Conservation (phyloP, 2,888 invertebrate species). For the Phalangium opilio region DNA sequence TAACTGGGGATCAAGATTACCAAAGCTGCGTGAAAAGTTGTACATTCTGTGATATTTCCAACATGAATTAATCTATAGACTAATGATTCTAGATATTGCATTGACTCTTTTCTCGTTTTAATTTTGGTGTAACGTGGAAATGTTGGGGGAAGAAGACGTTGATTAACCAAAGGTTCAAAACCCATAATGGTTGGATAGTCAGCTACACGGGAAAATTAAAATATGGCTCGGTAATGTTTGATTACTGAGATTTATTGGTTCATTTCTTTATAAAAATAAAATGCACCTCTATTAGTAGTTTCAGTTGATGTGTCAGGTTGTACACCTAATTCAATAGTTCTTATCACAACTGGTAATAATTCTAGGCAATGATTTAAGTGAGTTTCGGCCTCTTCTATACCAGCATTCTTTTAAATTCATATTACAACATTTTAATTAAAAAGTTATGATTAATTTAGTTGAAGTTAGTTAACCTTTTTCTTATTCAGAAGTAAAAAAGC, state of each 20-base stretch:
- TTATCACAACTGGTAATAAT: conserved; percentile 61
- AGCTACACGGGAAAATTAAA: conserved; percentile 10
- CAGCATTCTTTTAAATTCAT: conserved; percentile 15
- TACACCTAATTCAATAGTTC: conserved; percentile 55
- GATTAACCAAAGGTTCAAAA: conserved; percentile 91
- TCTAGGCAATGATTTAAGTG: conserved; percentile 64
- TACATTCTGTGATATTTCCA: conserved; percentile 60
- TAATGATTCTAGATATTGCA: conserved; percentile 64
- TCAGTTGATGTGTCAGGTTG: conserved; percentile 39
- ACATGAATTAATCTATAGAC: conserved; percentile 63
- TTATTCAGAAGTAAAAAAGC: conserved; percentile 50
- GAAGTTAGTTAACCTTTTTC: conserved; percentile 32
- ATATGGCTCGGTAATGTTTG: no score
- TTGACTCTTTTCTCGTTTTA: conserved; percentile 54
- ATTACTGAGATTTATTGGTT: no score
- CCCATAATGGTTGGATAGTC: conserved; percentile 43
- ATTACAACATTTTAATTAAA: no score
- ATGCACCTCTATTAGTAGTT: conserved; percentile 17
- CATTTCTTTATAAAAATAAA: no score
- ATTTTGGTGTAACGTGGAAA: conserved; percentile 94
- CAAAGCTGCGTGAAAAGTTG: conserved; percentile 64
- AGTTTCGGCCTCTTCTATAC: conserved; percentile 58
- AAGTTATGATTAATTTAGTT: no score
- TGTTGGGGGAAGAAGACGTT: conserved; percentile 87
- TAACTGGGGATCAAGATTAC: conserved; percentile 34